phyloP scores from a whole-genome alignment of 1,140 invertebrate species.

The Homalodisca vitripennis region DNA sequence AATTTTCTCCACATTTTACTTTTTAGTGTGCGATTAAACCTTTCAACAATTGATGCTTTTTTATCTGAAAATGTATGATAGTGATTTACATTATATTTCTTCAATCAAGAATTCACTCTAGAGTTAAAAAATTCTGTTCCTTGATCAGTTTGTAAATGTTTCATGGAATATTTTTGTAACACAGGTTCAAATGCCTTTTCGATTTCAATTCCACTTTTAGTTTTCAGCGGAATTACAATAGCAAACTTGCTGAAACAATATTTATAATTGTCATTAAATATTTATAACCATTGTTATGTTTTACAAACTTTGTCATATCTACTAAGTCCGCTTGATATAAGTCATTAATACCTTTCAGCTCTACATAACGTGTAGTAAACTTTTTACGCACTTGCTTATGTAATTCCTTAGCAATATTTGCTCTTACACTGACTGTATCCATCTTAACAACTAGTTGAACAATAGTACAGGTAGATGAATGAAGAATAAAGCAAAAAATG shows the following conservation, averaged over 20 bases:
- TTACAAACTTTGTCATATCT: constrained; percentile 43
- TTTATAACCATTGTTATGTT: constrained; percentile 47
- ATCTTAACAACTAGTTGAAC: no score
- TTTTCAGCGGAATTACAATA: constrained; percentile 50
- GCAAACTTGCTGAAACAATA: constrained; percentile 51
- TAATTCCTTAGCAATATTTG: constrained; percentile 33
- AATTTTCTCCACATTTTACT: background rate
- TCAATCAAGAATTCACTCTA: constrained; percentile 43
- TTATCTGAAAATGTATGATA: no score
- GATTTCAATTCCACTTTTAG: constrained; percentile 47
- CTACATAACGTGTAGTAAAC: constrained; percentile 31
- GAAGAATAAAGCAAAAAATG: background rate
- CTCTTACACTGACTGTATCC: background rate
- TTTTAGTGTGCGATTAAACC: background rate
- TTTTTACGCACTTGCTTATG: constrained; percentile 37
- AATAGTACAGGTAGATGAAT: background rate
- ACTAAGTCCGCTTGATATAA: constrained; percentile 38
- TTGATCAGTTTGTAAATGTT: no score
- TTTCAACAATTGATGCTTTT: background rate
- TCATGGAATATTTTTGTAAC: constrained; percentile 33
- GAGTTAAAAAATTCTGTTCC: constrained; percentile 50
- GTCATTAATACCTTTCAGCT: no score
- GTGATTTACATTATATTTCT: constrained; percentile 19
- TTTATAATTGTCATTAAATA: constrained; percentile 52
- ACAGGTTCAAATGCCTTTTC: constrained; percentile 41